phyloP scores from a whole-genome alignment of 2,797 vertebrate species.

The Adrianichthys oophorus region DNA sequence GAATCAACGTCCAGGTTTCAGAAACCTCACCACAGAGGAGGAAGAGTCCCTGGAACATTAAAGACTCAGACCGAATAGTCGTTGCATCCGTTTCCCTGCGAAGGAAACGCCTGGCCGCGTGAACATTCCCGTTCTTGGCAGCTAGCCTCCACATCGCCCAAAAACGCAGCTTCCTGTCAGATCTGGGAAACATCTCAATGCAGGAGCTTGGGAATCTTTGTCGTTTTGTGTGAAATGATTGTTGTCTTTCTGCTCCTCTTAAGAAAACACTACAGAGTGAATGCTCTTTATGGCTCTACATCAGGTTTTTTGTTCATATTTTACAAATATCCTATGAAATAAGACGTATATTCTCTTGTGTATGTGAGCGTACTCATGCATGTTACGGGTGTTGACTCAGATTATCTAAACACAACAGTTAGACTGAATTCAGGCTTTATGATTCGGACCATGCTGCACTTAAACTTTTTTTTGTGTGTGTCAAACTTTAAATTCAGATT shows the following conservation, averaged over 20 bases:
- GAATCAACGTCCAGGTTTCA: slow-evolving; percentile 21
- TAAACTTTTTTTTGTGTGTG: slow-evolving; percentile 61
- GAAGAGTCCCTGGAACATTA: slow-evolving; percentile 65
- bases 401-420: slow-evolving; percentile 80
- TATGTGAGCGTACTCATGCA: slow-evolving; percentile 88
- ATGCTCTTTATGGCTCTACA: slow-evolving; percentile 76
- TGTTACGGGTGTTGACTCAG: slow-evolving; percentile 87
- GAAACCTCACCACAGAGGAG: slow-evolving; percentile 7
- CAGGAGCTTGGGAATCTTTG: slow-evolving; percentile 76
- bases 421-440: slow-evolving; percentile 77
- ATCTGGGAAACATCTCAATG: slow-evolving; percentile 83
- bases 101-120: slow-evolving; percentile 79
- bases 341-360: slow-evolving; percentile 85
- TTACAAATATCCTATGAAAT: slow-evolving; percentile 86
- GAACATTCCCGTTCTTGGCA: slow-evolving; percentile 87
- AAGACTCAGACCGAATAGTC: slow-evolving; percentile 64
- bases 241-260: slow-evolving; percentile 72
- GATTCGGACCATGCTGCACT: slow-evolving; percentile 91
- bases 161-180: slow-evolving; percentile 92
- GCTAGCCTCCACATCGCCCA: slow-evolving; percentile 87
- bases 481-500: slow-evolving; percentile 61
- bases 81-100: slow-evolving; percentile 58
- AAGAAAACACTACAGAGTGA: slow-evolving; percentile 84
- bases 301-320: slow-evolving; percentile 76
- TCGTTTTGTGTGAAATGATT: slow-evolving; percentile 87